Evolutionary conservation across 2,797 vertebrate species (phyloP).

Genomic region (Halcyon badia): DNA sequence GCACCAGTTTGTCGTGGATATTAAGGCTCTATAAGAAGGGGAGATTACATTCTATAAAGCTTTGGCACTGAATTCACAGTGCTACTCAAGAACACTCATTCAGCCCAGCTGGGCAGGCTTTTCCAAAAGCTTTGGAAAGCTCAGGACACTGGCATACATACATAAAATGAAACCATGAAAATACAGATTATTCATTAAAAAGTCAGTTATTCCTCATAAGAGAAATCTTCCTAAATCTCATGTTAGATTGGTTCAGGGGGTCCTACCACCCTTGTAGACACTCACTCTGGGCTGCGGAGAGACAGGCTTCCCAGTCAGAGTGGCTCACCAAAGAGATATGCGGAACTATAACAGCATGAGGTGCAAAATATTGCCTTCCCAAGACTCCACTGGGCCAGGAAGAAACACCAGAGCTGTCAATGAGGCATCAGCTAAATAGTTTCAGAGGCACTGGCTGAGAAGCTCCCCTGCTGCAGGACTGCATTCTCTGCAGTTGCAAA

Average conservation of each 20-base stretch:
- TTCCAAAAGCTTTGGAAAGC: not conserved
- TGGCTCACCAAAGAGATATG: rapidly evolving
- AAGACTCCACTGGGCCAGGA: rapidly evolving
- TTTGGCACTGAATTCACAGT: not conserved
- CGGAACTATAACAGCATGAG: rapidly evolving
- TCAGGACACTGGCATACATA: not conserved
- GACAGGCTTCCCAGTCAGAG: rapidly evolving
- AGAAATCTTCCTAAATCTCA: not conserved
- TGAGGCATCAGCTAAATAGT: rapidly evolving
- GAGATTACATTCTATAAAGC: not conserved
- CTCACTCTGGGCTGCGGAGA: rapidly evolving
- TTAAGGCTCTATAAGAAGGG: not conserved
- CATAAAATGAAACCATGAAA: not conserved
- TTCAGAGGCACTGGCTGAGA: not conserved
- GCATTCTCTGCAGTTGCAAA: not conserved
- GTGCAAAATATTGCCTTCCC: not conserved
- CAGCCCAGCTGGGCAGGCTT: not conserved
- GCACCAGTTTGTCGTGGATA: not conserved
- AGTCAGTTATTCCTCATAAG: not conserved
- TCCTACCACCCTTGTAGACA: rapidly evolving
- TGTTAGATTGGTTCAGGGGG: not conserved
- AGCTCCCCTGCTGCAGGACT: not conserved
- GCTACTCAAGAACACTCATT: not conserved
- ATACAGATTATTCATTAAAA: not conserved
- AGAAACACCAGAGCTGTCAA: not conserved